Evolutionary conservation across 2,888 invertebrate genomes (phyloP).

Genomic region (Aporophyla nigra): DNA sequence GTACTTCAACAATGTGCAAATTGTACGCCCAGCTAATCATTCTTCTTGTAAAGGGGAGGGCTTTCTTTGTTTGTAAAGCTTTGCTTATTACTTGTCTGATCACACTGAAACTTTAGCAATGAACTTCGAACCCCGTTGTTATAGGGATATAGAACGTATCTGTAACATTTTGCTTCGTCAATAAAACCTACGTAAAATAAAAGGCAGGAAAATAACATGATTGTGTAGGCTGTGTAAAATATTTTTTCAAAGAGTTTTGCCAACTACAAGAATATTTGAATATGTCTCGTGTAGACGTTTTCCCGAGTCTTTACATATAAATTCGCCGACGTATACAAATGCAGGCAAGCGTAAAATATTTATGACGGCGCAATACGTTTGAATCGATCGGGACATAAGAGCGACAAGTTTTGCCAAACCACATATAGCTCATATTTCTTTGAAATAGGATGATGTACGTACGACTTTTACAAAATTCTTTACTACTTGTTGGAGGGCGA

Average conservation of each 20-base stretch:
- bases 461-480: conserved; percentile 20
- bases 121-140: conserved; percentile 19
- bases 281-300: conserved; percentile 56
- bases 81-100: conserved; percentile 27
- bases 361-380: conserved; percentile 65
- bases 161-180: not conserved
- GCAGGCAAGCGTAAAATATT: conserved; percentile 69
- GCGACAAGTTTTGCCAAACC: conserved; percentile 52
- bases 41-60: conserved; percentile 13
- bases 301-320: conserved; percentile 56
- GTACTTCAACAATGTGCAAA: conserved; percentile 55
- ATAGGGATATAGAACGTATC: conserved; percentile 5
- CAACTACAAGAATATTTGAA: conserved; percentile 52
- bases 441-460: conserved; percentile 18
- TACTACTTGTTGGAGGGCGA: not conserved
- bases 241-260: conserved; percentile 48
- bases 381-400: conserved; percentile 62
- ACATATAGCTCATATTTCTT: conserved; percentile 45
- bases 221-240: conserved; percentile 37
- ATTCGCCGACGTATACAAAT: conserved; percentile 63
- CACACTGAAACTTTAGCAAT: conserved; percentile 19
- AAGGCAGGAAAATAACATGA: conserved; percentile 46
- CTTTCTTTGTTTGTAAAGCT: conserved; percentile 42
- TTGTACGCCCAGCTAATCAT: conserved; percentile 47
- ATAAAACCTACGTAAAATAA: conserved; percentile 39